A percentile compares a stretch with the other conserved stretches of the same genome.
phyloP scores from a whole-genome alignment of 2,113 vertebrate genomes.

The Penelope pileata region DNA sequence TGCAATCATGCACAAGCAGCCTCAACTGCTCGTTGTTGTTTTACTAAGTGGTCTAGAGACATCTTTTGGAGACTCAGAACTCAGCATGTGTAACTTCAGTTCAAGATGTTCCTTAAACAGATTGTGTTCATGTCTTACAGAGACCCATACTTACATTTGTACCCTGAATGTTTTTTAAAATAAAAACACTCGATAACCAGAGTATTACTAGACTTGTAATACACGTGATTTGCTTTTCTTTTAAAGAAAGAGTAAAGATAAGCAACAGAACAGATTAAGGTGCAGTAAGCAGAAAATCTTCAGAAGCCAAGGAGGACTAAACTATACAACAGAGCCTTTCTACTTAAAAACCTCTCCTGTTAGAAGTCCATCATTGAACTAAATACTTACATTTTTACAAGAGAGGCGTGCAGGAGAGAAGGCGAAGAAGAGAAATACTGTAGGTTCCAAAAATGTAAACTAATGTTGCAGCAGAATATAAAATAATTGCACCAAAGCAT shows the following conservation, averaged over 20 bases:
- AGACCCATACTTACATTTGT: not conserved
- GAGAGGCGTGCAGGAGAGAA: constrained; percentile 73
- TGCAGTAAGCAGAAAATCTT: constrained; percentile 53
- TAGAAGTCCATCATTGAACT: constrained; percentile 59
- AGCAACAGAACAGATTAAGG: constrained; percentile 59
- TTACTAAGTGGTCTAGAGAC: not conserved
- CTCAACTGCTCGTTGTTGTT: not conserved
- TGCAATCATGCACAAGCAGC: not conserved
- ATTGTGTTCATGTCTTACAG: not conserved
- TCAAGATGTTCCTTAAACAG: not conserved
- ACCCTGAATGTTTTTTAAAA: not conserved
- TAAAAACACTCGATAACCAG: not conserved
- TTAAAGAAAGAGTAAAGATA: constrained; percentile 43
- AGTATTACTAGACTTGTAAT: not conserved
- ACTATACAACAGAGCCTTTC: constrained; percentile 48
- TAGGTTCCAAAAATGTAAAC: constrained; percentile 75
- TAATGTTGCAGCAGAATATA: constrained; percentile 74
- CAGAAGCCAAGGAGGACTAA: constrained; percentile 35
- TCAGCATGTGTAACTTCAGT: not conserved
- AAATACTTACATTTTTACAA: constrained; percentile 76
- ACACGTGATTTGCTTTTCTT: not conserved
- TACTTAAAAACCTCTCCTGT: constrained; percentile 69
- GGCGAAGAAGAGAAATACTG: constrained; percentile 74
- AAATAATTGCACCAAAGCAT: constrained; percentile 74
- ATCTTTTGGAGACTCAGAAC: not conserved